Percentiles rank a stretch among this genome's conserved stretches.
Conservation (phyloP, 2,797 vertebrate species). For the Sparus aurata region DNA sequence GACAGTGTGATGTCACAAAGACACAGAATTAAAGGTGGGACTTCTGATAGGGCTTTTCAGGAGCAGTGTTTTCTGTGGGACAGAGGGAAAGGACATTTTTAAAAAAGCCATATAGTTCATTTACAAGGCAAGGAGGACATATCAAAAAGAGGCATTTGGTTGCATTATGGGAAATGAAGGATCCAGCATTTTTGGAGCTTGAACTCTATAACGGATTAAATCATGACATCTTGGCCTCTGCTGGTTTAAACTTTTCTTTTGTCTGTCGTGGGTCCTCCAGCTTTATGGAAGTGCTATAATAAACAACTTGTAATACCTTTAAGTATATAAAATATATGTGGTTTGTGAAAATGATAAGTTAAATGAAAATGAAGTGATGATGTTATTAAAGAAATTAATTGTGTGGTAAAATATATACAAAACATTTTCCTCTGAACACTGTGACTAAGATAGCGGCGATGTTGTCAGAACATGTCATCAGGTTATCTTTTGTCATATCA, state of each 20-base stretch:
- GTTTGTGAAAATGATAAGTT: conserved; percentile 10
- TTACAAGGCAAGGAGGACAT: background rate
- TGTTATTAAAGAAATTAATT: conserved; percentile 8
- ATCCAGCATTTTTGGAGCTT: background rate
- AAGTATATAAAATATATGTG: background rate
- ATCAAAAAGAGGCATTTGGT: conserved; percentile 6
- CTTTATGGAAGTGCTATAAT: background rate
- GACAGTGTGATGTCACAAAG: too few relatives aligned
- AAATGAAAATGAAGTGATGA: background rate
- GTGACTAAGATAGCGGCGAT: background rate
- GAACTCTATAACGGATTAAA: background rate
- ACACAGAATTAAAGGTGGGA: too few relatives aligned
- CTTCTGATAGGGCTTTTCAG: too few relatives aligned
- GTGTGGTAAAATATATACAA: background rate
- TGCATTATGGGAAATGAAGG: conserved; percentile 14
- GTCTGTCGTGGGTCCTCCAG: background rate
- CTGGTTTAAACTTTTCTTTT: background rate
- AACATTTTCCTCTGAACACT: conserved; percentile 1
- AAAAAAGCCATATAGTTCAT: too few relatives aligned
- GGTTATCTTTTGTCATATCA: conserved; percentile 57
- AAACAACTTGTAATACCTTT: background rate
- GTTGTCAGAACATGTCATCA: conserved; percentile 34
- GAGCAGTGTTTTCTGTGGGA: too few relatives aligned
- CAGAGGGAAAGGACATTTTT: too few relatives aligned
- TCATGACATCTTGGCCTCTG: background rate